Evolutionary conservation across 2,113 vertebrate species (phyloP).

Genomic region (Rhinoptilus africanus): DNA sequence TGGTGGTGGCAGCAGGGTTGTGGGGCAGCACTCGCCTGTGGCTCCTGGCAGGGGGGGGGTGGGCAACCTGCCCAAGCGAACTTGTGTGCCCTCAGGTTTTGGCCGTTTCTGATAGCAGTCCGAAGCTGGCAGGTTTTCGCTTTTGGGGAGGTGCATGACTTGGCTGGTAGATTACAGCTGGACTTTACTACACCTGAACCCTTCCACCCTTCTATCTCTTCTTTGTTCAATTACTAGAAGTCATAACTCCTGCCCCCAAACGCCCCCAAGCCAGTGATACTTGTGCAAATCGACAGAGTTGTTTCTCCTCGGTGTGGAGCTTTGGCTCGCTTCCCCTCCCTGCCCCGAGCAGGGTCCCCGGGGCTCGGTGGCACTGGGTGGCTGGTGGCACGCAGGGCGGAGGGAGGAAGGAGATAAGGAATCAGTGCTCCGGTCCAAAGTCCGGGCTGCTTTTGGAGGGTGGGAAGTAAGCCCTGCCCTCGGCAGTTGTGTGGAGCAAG

Average conservation of each 20-base stretch:
- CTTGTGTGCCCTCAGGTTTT: rapidly evolving
- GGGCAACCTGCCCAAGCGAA: rapidly evolving
- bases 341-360: rapidly evolving
- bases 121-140: not conserved
- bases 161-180: not conserved
- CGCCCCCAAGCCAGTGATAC: rapidly evolving
- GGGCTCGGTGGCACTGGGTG: not conserved
- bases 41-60: not conserved
- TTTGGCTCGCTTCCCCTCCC: not conserved
- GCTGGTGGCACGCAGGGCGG: rapidly evolving
- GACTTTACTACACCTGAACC: not conserved
- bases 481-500: not conserved
- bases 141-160: not conserved
- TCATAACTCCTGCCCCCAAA: rapidly evolving
- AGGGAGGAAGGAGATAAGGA: not conserved
- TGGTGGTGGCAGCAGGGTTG: no score
- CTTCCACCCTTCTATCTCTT: not conserved
- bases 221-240: not conserved
- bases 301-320: not conserved
- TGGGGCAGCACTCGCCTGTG: not conserved
- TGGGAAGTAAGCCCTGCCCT: not conserved
- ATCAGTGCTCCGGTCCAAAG: not conserved
- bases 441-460: not conserved
- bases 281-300: not conserved
- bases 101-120: not conserved